Conservation (phyloP, 2,888 invertebrate species). For the Cephus spinipes region DNA sequence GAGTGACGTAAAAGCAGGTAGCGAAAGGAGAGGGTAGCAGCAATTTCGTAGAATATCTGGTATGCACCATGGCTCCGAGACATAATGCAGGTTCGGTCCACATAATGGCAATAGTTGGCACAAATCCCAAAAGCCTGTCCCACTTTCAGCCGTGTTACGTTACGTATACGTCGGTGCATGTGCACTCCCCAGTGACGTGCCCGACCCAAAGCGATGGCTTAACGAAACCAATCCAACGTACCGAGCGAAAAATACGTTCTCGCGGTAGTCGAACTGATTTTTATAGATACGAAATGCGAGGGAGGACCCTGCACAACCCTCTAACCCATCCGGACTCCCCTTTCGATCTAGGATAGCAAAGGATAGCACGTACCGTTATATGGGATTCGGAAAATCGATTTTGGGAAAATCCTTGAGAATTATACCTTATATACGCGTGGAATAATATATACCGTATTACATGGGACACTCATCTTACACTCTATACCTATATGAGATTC, state of each 20-base stretch:
- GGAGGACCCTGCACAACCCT: not conserved
- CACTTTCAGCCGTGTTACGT: constrained; percentile 21
- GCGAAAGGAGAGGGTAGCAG: not conserved
- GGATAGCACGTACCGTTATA: not conserved
- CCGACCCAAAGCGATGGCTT: not conserved
- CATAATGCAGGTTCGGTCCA: constrained; percentile 46
- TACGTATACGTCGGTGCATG: constrained; percentile 18
- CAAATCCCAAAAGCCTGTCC: constrained; percentile 42
- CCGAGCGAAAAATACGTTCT: not conserved
- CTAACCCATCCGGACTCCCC: not conserved
- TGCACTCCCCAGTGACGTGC: constrained; percentile 35
- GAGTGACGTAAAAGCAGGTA: not conserved
- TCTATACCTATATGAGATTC: not conserved
- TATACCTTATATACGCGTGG: not conserved
- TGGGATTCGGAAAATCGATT: not conserved
- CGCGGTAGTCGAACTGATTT: not conserved
- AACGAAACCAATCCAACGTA: not conserved
- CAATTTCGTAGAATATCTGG: constrained; percentile 43
- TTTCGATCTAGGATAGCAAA: not conserved
- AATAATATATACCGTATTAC: not conserved
- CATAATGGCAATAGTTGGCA: constrained; percentile 55
- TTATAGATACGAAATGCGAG: not conserved
- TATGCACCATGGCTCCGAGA: constrained; percentile 40
- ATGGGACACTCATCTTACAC: not conserved
- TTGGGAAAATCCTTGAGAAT: not conserved